Evolutionary conservation across 2,797 vertebrate genomes (phyloP), one percentile per base, ranked within the genome.

Genomic region (Lutjanus campechanus): DNA sequence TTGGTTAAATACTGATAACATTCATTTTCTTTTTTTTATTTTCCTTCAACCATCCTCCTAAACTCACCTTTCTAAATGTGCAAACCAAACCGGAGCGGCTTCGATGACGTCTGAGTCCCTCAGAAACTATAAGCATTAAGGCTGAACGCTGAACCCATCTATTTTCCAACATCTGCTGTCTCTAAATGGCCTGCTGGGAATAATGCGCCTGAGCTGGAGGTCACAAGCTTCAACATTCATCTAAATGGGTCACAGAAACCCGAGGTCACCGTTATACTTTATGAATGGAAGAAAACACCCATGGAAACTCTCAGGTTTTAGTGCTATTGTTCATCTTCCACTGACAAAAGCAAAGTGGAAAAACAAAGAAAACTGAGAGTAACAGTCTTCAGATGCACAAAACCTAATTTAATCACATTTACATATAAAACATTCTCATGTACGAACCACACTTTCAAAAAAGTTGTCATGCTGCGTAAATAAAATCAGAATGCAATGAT

Each of bases 151-250:
- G 47, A 70, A 69, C 61, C 44, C 36, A 50, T 80, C 29, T 41
- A 19, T 73, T 87, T 81, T 72, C 87, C 79, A 89, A 88, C 89
- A 90, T 92, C 90, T 92, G 88, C 76, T 3, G 6, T 79, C 71
- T 88, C 13, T 69, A 89, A 89, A 73, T 54, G 61, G 82, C 60
- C 88, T 67, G n/a, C 40, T 62, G 91, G 89, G 91, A 89, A 60
- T 69, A 69, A 59, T 17, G 49, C 17, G 58, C 46, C 71, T 68
- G 83, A 81, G 83, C 74, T 36, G 73, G 60, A 77, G 85, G 81
- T 81, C 85, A 78, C 58, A 22, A 68, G 78, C 82, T 56, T 62
- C 75, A 50, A 19, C 86, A 65, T 86, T 69, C 51, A 87, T 88
- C 86, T 73, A 72, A 84, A 85, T 0, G 7, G 70, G 73, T 84